Base-by-base conservation (phyloP, 2,888 invertebrate genomes). In the Aphodius granarius region DNA sequence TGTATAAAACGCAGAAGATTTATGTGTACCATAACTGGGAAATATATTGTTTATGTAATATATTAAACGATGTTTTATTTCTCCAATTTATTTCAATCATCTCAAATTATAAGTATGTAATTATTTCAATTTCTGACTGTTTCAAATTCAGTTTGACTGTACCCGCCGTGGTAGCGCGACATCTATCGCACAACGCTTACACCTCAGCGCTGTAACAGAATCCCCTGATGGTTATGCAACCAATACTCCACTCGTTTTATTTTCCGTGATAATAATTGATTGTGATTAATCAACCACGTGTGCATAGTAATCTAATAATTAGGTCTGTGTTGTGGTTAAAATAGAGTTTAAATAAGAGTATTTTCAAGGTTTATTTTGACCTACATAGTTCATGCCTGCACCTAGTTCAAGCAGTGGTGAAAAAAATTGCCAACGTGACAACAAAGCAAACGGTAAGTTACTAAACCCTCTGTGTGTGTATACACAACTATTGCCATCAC, bases 1-100 rank as follows among this genome's bases (percentile, higher is more conserved):
- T 68, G 68, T 68, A 80, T 75, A 77, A 77, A 79, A 80, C 78
- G 79, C 72, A 77, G 78, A 79, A 79, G 78, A 80, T 80, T 81
- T 81, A 80, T 81, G 79, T 80, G 80, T 81, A 80, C 80, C 77
- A 80, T 81, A 81, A 81, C 79, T 78, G 78, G 78, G 80, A 78
- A 79, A 79, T 76, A 76, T 77, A 79, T 79, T 76, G 74, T 43
- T 73, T 76, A 76, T 76, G 76, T 74, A 76, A 72, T 70, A 72
- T 76, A 23, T 20, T 63, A 43, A 43, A 43, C 43, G 4, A n/a
- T 72, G 65, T 75, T 63, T 75, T n/a, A 72, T 66, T 75, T 66
- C 6, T n/a, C n/a, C n/a, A n/a, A n/a, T n/a, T n/a, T n/a, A n/a
- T n/a, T n/a, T n/a, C n/a, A n/a, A n/a, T n/a, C n/a, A n/a, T n/a